These are phyloP conservation scores for Mormyrus iriodes DNA, from an alignment of 2,113 vertebrate genomes.

Conservation along the genomic window DNA sequence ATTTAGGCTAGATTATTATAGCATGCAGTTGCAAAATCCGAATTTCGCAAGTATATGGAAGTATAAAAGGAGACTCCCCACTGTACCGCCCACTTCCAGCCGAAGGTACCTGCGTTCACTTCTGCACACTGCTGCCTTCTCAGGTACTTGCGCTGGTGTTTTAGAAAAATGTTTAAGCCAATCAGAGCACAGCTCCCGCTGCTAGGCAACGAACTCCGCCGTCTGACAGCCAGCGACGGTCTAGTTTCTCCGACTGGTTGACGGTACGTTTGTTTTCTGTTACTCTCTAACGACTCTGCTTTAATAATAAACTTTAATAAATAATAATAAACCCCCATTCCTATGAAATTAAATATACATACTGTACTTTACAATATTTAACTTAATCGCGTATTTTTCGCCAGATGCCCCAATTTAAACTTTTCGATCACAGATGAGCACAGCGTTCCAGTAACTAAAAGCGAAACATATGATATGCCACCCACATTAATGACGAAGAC, in stretches of 20 bases:
- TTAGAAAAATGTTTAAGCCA: slow-evolving; percentile 27
- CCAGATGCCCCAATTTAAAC: not conserved
- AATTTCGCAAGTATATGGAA: not conserved
- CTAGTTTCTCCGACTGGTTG: not conserved
- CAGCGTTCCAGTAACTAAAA: not conserved
- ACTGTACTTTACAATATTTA: not conserved
- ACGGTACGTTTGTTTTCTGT: not conserved
- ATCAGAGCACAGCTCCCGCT: slow-evolving; percentile 29
- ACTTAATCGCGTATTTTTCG: not conserved
- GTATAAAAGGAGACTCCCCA: not conserved
- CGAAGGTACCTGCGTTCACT: not conserved
- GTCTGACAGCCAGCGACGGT: not conserved
- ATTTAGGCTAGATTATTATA: not conserved
- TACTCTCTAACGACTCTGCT: not conserved
- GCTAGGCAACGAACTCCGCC: slow-evolving; percentile 42
- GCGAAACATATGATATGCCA: no score
- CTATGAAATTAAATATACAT: not conserved
- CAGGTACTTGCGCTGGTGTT: slow-evolving; percentile 21
- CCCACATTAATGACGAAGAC: no score
- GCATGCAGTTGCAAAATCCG: not conserved
- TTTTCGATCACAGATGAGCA: not conserved
- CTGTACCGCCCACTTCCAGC: not conserved
- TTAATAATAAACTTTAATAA: no score
- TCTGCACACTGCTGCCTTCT: slow-evolving; percentile 3
- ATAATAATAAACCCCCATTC: not conserved